A percentile compares a stretch with the other conserved stretches of the same genome.
Conservation (phyloP, 1,140 invertebrate genomes). For the Platyura marginata region DNA sequence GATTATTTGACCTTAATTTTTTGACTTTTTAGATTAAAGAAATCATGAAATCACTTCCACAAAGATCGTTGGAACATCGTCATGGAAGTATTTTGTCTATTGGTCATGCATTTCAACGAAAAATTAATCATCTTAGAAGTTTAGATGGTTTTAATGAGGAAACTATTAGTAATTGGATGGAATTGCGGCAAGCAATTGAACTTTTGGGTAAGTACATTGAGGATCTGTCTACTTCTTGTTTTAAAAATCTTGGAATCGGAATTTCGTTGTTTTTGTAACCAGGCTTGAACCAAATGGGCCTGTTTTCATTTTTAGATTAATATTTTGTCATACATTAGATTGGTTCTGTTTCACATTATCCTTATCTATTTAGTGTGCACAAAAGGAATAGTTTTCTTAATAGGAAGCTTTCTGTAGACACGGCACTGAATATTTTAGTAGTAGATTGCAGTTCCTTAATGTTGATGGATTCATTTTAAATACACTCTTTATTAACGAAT, state of each 20-base stretch:
- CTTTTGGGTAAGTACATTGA: constrained; percentile 13
- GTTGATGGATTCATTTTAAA: not conserved
- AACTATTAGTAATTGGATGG: constrained; percentile 10
- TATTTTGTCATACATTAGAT: too few relatives aligned
- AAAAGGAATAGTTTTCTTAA: too few relatives aligned
- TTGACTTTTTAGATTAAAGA: constrained; percentile 9
- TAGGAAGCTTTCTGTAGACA: not conserved
- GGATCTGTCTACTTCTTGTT: too few relatives aligned
- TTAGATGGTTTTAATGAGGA: constrained; percentile 6
- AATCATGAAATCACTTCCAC: constrained; percentile 11
- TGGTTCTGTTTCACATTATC: too few relatives aligned
- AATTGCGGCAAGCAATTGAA: constrained; percentile 17
- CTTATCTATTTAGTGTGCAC: too few relatives aligned
- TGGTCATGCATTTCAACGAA: constrained; percentile 17
- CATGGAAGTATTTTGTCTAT: constrained; percentile 21
- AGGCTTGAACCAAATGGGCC: too few relatives aligned
- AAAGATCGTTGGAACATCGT: constrained; percentile 18
- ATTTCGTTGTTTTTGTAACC: not conserved
- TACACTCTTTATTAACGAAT: not conserved
- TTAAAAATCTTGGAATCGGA: not conserved
- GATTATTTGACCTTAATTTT: not conserved
- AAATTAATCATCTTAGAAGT: constrained; percentile 9
- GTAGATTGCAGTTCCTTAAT: not conserved
- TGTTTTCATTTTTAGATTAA: too few relatives aligned
- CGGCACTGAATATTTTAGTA: not conserved